Evolutionary conservation across 2,888 invertebrate genomes (phyloP), one percentile per base, ranked within the genome.

Genomic region (Neria commutata): DNA sequence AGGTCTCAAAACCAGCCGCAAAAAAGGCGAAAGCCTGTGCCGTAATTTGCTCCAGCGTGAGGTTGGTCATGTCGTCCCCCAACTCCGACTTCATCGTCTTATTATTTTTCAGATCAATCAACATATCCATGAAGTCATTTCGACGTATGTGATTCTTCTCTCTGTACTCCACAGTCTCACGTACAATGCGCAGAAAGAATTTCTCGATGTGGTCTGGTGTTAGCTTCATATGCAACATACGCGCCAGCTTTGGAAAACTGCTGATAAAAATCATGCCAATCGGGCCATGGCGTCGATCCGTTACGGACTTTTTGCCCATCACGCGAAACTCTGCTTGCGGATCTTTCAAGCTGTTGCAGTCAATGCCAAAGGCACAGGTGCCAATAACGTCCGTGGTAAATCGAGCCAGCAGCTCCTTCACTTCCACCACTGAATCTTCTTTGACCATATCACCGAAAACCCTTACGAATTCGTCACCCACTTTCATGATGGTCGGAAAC

Each of bases 11-110:
- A 1, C 86, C 86, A 40, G 84, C 86, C 1, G 73, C 56, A 58
- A 84, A 84, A 64, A 88, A 86, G 0, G 84, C 76, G 37, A 85
- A 81, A 3, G 85, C 83, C 56, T 88, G 86, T 0, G 86, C 83
- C 0, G 83, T 77, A 0, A 87, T 71, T 21, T 86, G 69, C 2
- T 83, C 79, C 2, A 84, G 73, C 1, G 81, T 37, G 5, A 75
- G 17, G 0, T 37, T 66, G 16, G 57, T 71, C 16, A 34, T 46
- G 14, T 24, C 54, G 19, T 68, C 66, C 3, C 53, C 66, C 0
- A 61, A 46, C 23, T 53, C 62, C 0, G 62, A 29, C 2, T 67
- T 67, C 0, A 62, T 48, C 5, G 48, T 1, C 0, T 47, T 33
- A 25, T 72, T 60, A 14, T 72, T 70, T 58, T 79, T 81, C 59